Conservation (phyloP, 1,140 invertebrate species). For the Papilio glaucus region DNA sequence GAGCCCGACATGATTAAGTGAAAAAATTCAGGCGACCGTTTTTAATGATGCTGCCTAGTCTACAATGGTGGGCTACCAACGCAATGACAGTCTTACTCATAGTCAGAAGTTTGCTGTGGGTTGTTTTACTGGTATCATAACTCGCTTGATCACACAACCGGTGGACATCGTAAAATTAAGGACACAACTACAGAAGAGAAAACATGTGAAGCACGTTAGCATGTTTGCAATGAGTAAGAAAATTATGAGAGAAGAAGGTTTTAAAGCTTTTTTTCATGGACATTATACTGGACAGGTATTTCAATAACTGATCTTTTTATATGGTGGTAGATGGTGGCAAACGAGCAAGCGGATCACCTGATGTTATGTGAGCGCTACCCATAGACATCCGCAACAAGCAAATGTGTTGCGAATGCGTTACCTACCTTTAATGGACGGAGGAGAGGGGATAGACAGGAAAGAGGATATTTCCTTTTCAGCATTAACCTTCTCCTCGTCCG, state of each 20-base stretch:
- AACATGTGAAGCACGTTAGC: slow-evolving; percentile 33
- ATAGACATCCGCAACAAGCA: too few species aligned
- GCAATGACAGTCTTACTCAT: slow-evolving; percentile 58
- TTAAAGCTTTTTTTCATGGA: slow-evolving; percentile 70
- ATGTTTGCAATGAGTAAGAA: slow-evolving; percentile 51
- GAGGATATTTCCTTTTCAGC: too few species aligned
- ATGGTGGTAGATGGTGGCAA: too few species aligned
- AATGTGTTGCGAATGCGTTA: too few species aligned
- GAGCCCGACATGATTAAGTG: not conserved
- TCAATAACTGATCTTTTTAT: not conserved
- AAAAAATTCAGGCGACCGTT: not conserved
- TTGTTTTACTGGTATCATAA: slow-evolving; percentile 57
- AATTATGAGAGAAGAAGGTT: slow-evolving; percentile 65
- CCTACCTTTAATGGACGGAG: too few species aligned
- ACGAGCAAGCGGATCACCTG: too few species aligned
- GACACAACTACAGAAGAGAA: slow-evolving; percentile 55
- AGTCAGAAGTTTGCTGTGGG: slow-evolving; percentile 70
- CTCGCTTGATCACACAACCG: slow-evolving; percentile 70
- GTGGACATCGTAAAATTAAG: slow-evolving; percentile 70
- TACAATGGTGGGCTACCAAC: slow-evolving; percentile 67
- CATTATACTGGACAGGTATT: slow-evolving; percentile 71
- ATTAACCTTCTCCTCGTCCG: too few species aligned
- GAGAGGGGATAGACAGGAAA: too few species aligned
- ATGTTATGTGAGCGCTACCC: too few species aligned
- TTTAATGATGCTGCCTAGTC: slow-evolving; percentile 14